phyloP scores from a whole-genome alignment of 2,113 vertebrate genomes.

The Cephalopterus ornatus region DNA sequence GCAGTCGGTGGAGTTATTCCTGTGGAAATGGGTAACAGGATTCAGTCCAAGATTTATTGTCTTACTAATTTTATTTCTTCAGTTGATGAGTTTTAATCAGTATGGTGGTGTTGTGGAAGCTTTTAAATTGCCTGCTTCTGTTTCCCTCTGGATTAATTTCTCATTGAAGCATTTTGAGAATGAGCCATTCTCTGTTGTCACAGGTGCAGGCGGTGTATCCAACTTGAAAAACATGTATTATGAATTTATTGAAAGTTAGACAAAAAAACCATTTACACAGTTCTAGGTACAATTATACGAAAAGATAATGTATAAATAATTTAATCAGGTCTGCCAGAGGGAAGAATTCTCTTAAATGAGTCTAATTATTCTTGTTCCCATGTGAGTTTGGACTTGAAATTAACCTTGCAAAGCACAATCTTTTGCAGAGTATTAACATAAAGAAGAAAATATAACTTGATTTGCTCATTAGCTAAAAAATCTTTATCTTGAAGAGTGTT shows the following conservation, averaged over 20 bases:
- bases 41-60: conserved; percentile 35
- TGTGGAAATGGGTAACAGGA: not conserved
- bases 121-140: conserved; percentile 17
- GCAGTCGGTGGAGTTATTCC: conserved; percentile 20
- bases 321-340: conserved; percentile 51
- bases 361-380: conserved; percentile 25
- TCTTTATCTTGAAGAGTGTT: not conserved
- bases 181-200: not conserved
- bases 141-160: conserved; percentile 44
- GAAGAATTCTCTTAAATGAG: conserved; percentile 34
- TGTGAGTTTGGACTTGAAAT: conserved; percentile 29
- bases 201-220: not conserved
- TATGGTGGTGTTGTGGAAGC: not conserved
- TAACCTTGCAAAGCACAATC: conserved; percentile 1
- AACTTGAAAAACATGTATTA: not conserved
- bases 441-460: not conserved
- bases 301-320: conserved; percentile 53
- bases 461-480: not conserved
- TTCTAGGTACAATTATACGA: conserved; percentile 11
- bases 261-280: not conserved
- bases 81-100: conserved; percentile 47
- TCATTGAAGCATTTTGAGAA: conserved; percentile 21
- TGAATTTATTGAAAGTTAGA: conserved; percentile 29
- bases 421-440: not conserved
- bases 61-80: conserved; percentile 55